phyloP scores from a whole-genome alignment of 2,797 vertebrate species.

The Bufotes viridis region DNA sequence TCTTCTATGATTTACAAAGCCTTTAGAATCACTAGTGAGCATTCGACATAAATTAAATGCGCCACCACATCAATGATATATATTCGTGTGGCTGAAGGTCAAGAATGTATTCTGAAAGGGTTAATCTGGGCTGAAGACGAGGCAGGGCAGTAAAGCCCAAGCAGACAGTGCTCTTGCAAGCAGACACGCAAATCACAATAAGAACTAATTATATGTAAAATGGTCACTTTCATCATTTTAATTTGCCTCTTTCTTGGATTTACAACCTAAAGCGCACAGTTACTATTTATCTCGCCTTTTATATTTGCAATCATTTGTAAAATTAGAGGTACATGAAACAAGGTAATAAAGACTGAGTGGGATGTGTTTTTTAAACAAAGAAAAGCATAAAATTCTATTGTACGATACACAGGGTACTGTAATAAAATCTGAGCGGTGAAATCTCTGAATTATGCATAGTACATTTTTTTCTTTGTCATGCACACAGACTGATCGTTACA shows the following conservation, averaged over 20 bases:
- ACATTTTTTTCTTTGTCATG: conserved; percentile 53
- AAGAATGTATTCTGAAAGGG: conserved; percentile 51
- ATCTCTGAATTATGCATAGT: conserved; percentile 58
- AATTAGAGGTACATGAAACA: conserved; percentile 56
- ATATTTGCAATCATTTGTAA: conserved; percentile 58
- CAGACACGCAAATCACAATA: conserved; percentile 50
- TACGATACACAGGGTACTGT: conserved; percentile 49
- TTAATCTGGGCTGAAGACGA: conserved; percentile 39
- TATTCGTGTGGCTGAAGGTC: conserved; percentile 43
- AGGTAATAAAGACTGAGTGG: conserved; percentile 48
- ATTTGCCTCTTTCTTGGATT: conserved; percentile 53
- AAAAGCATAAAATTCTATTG: conserved; percentile 53
- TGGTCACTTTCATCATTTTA: conserved; percentile 58
- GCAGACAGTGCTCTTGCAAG: conserved; percentile 34
- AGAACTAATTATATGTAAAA: conserved; percentile 52
- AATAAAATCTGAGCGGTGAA: conserved; percentile 54
- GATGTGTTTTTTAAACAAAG: conserved; percentile 60
- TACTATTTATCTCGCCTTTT: conserved; percentile 57
- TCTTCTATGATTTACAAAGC: conserved; percentile 50
- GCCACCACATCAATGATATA: conserved; percentile 31
- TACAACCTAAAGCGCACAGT: conserved; percentile 34
- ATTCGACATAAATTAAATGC: conserved; percentile 47
- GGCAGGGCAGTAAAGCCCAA: background rate
- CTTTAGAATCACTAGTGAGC: conserved; percentile 51
- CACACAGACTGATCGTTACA: conserved; percentile 46